phyloP scores from a whole-genome alignment of 1,140 invertebrate genomes.

The Brachionus calyciflorus region DNA sequence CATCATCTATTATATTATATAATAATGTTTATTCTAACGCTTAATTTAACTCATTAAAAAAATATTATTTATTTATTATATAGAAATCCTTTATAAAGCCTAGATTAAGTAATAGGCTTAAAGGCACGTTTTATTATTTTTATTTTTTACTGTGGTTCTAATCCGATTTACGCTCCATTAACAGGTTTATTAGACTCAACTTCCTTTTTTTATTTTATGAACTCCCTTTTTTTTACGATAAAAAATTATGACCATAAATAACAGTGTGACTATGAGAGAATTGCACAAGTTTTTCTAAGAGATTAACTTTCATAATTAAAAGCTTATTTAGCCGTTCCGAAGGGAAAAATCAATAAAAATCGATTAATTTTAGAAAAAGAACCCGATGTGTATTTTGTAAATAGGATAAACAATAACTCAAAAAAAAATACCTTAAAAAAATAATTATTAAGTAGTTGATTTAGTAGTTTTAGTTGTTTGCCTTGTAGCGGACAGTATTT shows the following conservation, averaged over 20 bases:
- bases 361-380: neutral
- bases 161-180: too few species aligned
- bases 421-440: constrained; percentile 34
- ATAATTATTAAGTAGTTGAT: constrained; percentile 28
- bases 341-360: neutral
- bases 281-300: neutral
- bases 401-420: too few species aligned
- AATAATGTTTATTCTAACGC: neutral
- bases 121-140: constrained; percentile 14
- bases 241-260: neutral
- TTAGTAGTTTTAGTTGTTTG: constrained; percentile 23
- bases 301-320: constrained; percentile 29
- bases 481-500: too few species aligned
- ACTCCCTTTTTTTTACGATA: constrained; percentile 1
- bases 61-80: constrained; percentile 3
- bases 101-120: constrained; percentile 2
- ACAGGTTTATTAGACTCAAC: too few species aligned
- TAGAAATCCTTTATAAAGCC: too few species aligned
- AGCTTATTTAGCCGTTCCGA: constrained; percentile 28
- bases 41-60: constrained; percentile 26
- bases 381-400: too few species aligned
- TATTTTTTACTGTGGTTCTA: too few species aligned
- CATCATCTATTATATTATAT: neutral
- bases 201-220: neutral
- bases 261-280: neutral